Evolutionary conservation across 2,797 vertebrate genomes (phyloP).

Genomic region (Notamacropus eugenii): DNA sequence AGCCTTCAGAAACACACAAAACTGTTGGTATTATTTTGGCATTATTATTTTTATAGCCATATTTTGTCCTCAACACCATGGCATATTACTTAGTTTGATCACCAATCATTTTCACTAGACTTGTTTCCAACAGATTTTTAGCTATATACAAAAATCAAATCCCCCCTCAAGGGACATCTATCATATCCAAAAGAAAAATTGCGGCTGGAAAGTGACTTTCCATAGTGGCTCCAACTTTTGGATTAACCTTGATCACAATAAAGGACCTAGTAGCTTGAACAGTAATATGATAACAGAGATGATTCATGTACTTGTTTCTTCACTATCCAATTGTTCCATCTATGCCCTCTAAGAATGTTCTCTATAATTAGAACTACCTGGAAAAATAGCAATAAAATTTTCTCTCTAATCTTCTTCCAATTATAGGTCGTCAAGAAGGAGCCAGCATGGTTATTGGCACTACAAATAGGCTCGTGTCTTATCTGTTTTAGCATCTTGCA

Average conservation of each 20-base stretch:
- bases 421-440: not conserved
- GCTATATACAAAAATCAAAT: conserved; percentile 44
- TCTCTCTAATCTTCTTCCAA: not conserved
- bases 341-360: conserved; percentile 23
- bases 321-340: conserved; percentile 18
- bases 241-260: not conserved
- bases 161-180: conserved; percentile 3
- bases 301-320: conserved; percentile 19
- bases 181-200: not conserved
- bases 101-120: not conserved
- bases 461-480: not conserved
- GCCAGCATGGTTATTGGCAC: not conserved
- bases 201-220: not conserved
- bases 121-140: conserved; percentile 14
- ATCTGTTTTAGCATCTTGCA: not conserved
- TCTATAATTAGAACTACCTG: not conserved
- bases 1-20: not conserved
- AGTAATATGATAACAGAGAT: not conserved
- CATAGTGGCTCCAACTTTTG: conserved; percentile 3
- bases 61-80: not conserved
- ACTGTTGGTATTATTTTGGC: not conserved
- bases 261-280: conserved; percentile 19
- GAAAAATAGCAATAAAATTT: not conserved
- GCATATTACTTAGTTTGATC: not conserved
- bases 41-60: not conserved